These are phyloP conservation scores for Parasteatoda tepidariorum DNA, from an alignment of 1,140 invertebrate species.

Conservation along the genomic window DNA sequence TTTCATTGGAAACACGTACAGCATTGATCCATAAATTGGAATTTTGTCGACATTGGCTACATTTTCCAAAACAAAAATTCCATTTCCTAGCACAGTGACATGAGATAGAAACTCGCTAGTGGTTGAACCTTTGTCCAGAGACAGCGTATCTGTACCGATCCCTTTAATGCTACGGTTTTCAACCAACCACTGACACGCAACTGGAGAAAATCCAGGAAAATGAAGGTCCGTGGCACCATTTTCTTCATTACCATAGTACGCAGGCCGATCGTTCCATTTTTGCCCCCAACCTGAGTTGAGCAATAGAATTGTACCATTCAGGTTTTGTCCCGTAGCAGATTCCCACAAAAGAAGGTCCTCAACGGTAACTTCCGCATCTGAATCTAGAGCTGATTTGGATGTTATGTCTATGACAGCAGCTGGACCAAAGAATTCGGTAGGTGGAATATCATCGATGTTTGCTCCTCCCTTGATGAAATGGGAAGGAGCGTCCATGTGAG, in stretches of 20 bases:
- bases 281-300: slow-evolving; percentile 73
- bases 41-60: slow-evolving; percentile 62
- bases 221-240: slow-evolving; percentile 34
- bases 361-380: slow-evolving; percentile 63
- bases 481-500: slow-evolving; percentile 77
- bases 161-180: slow-evolving; percentile 73
- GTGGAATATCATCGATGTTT: slow-evolving; percentile 73
- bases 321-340: slow-evolving; percentile 19
- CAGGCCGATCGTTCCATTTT: slow-evolving; percentile 64
- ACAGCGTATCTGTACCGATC: slow-evolving; percentile 75
- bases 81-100: slow-evolving; percentile 1
- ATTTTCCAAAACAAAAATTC: slow-evolving; percentile 57
- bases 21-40: slow-evolving; percentile 54
- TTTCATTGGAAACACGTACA: slow-evolving; percentile 64
- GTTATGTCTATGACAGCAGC: slow-evolving; percentile 66
- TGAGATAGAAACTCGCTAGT: slow-evolving; percentile 50
- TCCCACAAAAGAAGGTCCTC: slow-evolving; percentile 64
- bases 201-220: slow-evolving; percentile 71
- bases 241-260: slow-evolving; percentile 61
- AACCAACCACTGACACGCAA: slow-evolving; percentile 74
- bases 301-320: slow-evolving; percentile 68
- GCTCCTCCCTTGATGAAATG: slow-evolving; percentile 73
- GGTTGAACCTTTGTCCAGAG: slow-evolving; percentile 74
- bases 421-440: slow-evolving; percentile 72
- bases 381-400: slow-evolving; percentile 61